Evolutionary conservation across 2,797 vertebrate genomes (phyloP).

Genomic region (Fratercula arctica): DNA sequence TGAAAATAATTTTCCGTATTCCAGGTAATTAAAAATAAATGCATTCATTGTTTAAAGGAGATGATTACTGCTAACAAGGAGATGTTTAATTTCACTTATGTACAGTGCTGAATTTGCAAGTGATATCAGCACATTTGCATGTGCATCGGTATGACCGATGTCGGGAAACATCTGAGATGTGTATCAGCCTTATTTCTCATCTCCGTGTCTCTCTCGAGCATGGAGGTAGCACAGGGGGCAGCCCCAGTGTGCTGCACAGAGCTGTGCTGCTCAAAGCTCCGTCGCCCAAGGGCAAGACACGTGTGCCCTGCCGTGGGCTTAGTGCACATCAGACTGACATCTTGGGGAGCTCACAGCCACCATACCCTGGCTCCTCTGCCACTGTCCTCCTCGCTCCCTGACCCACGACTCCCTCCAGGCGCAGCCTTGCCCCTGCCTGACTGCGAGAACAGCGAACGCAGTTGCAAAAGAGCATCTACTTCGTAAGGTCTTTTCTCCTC

Average conservation of each 20-base stretch:
- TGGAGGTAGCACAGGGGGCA: not conserved
- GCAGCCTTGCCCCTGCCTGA: not conserved
- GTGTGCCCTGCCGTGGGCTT: fast-evolving
- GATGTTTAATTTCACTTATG: not conserved
- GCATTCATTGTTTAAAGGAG: not conserved
- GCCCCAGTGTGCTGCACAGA: not conserved
- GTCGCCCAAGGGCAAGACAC: not conserved
- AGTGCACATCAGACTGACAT: not conserved
- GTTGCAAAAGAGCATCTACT: not conserved
- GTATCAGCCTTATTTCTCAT: not conserved
- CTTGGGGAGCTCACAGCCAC: not conserved
- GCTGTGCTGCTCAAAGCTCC: not conserved
- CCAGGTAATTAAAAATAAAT: not conserved
- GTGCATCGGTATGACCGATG: not conserved
- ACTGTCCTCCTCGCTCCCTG: not conserved
- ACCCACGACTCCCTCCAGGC: not conserved
- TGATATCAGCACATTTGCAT: not conserved
- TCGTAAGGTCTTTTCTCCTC: not conserved
- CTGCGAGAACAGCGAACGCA: fast-evolving
- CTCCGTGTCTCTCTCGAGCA: not conserved
- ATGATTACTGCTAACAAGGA: not conserved
- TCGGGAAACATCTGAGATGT: not conserved
- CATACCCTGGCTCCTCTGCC: not conserved
- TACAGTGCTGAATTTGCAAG: not conserved
- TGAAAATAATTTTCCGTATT: not conserved